These are phyloP conservation scores for Dasypus novemcinctus DNA, from an alignment of 2,113 vertebrate species.

Conservation along the genomic window DNA sequence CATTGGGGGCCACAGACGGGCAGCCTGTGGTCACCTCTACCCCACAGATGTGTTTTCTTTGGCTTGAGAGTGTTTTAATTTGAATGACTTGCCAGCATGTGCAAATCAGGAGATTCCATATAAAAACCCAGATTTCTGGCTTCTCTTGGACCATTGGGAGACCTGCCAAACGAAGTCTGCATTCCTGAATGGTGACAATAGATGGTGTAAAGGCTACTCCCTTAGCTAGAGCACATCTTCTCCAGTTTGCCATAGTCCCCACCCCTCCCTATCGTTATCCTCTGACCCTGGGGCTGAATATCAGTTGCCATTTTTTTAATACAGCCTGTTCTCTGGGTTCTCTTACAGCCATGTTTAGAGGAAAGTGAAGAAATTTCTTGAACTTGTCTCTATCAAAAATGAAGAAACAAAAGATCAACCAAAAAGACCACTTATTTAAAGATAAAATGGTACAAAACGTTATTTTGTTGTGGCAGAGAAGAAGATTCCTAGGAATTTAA, in stretches of 20 bases:
- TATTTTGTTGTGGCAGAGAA: background rate
- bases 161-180: constrained; percentile 50
- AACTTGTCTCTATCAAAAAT: background rate
- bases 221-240: background rate
- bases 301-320: background rate
- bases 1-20: constrained; percentile 44
- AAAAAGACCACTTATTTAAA: background rate
- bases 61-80: constrained; percentile 62
- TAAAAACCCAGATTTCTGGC: constrained; percentile 68
- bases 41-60: constrained; percentile 69
- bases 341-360: background rate
- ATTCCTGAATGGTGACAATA: constrained; percentile 54
- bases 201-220: background rate
- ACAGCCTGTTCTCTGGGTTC: background rate
- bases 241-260: constrained; percentile 8
- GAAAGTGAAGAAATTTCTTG: background rate
- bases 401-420: background rate
- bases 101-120: constrained; percentile 62
- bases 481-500: background rate
- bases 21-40: constrained; percentile 54
- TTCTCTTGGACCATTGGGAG: constrained; percentile 46
- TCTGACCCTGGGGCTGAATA: background rate
- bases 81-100: constrained; percentile 59
- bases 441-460: background rate
- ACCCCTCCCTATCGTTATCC: background rate